Conservation (phyloP, 2,888 invertebrate genomes). For the Tethea ocularis region DNA sequence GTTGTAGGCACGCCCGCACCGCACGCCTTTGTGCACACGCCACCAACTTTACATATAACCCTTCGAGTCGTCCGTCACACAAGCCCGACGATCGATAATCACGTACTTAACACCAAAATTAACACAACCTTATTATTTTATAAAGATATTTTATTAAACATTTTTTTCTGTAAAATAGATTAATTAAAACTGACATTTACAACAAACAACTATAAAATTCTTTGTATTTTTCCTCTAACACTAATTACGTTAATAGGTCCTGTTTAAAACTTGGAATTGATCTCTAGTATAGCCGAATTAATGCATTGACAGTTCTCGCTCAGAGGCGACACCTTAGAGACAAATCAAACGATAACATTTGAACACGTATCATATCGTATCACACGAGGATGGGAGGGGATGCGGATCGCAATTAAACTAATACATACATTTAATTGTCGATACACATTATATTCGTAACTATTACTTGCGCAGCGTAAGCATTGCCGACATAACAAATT, state of each 20-base stretch:
- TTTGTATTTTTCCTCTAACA: conserved; percentile 73
- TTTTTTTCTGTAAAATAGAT: conserved; percentile 81
- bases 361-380: conserved; percentile 69
- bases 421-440: conserved; percentile 53
- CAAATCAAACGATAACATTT: conserved; percentile 55
- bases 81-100: conserved; percentile 20
- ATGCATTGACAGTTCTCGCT: conserved; percentile 47
- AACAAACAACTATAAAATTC: conserved; percentile 83
- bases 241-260: conserved; percentile 75
- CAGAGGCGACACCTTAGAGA: conserved; percentile 41
- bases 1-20: conserved; percentile 26
- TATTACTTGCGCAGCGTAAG: conserved; percentile 23
- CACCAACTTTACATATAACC: conserved; percentile 37
- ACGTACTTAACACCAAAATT: conserved; percentile 36
- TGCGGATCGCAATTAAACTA: conserved; percentile 48
- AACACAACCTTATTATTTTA: conserved; percentile 60
- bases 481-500: neutral
- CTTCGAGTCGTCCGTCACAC: conserved; percentile 26
- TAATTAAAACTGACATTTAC: conserved; percentile 83
- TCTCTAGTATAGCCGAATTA: conserved; percentile 52
- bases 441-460: conserved; percentile 53
- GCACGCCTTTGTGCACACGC: conserved; percentile 36
- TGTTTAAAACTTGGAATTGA: conserved; percentile 63
- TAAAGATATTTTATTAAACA: conserved; percentile 83
- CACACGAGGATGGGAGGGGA: conserved; percentile 66